phyloP scores from a whole-genome alignment of 2,888 invertebrate genomes.

The Himalopsyche anomala region DNA sequence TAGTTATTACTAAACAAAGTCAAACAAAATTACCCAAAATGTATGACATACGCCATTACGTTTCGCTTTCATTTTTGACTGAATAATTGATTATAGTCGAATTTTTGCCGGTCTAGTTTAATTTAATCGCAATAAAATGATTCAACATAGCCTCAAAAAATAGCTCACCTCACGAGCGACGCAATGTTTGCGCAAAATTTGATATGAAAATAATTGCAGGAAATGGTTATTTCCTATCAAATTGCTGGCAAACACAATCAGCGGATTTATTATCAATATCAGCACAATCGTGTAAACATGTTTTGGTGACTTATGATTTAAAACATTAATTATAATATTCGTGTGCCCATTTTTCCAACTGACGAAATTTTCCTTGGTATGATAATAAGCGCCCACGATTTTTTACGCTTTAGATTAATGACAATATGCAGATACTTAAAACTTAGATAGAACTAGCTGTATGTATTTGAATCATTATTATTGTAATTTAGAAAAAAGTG shows the following conservation, averaged over 20 bases:
- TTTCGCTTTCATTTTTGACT: conserved; percentile 14
- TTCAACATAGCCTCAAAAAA: conserved; percentile 21
- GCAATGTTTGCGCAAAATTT: conserved; percentile 44
- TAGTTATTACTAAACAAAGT: background rate
- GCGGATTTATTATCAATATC: conserved; percentile 35
- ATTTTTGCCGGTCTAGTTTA: conserved; percentile 19
- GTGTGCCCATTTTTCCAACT: too few species aligned
- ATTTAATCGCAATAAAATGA: conserved; percentile 9
- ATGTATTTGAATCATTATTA: too few species aligned
- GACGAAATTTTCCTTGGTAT: too few species aligned
- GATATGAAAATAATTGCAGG: conserved; percentile 43
- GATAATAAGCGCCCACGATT: too few species aligned
- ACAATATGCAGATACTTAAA: too few species aligned
- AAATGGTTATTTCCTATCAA: conserved; percentile 41
- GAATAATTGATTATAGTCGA: conserved; percentile 20
- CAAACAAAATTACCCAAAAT: background rate
- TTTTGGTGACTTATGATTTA: background rate
- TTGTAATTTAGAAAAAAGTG: too few species aligned
- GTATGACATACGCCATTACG: conserved; percentile 11
- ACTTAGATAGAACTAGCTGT: too few species aligned
- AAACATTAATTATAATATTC: background rate
- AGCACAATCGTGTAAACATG: conserved; percentile 19
- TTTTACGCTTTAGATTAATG: too few species aligned
- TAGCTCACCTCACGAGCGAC: conserved; percentile 18
- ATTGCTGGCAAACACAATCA: conserved; percentile 6